Evolutionary conservation across 2,888 invertebrate species (phyloP).

Genomic region (Spatulosminthurus flaviceps): DNA sequence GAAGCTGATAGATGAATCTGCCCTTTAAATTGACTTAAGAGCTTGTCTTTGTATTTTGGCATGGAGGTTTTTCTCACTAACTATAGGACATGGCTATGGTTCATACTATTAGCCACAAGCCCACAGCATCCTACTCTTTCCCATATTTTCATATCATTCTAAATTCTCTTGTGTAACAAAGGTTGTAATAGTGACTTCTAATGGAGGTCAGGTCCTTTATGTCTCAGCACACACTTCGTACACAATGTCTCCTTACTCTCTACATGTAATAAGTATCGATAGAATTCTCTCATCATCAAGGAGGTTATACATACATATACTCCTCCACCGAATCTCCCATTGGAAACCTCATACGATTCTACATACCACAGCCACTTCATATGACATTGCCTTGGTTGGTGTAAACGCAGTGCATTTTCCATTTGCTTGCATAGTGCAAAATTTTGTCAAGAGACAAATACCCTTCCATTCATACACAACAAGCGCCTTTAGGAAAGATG

Average conservation of each 20-base stretch:
- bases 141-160: no score
- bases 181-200: no score
- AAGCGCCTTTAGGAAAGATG: no score
- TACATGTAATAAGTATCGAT: background rate
- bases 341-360: background rate
- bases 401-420: background rate
- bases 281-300: background rate
- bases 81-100: no score
- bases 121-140: background rate
- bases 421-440: background rate
- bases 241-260: background rate
- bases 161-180: no score
- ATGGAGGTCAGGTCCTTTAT: background rate
- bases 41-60: no score
- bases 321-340: background rate
- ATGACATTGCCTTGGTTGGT: background rate
- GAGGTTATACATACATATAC: no score
- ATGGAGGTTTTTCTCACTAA: no score
- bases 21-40: no score
- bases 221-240: background rate
- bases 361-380: background rate
- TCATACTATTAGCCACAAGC: no score
- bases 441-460: background rate
- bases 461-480: background rate
- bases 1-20: no score